Evolutionary conservation across 2,113 vertebrate species (phyloP), one percentile per base, ranked within the genome.

Genomic region (Engystomops pustulosus): DNA sequence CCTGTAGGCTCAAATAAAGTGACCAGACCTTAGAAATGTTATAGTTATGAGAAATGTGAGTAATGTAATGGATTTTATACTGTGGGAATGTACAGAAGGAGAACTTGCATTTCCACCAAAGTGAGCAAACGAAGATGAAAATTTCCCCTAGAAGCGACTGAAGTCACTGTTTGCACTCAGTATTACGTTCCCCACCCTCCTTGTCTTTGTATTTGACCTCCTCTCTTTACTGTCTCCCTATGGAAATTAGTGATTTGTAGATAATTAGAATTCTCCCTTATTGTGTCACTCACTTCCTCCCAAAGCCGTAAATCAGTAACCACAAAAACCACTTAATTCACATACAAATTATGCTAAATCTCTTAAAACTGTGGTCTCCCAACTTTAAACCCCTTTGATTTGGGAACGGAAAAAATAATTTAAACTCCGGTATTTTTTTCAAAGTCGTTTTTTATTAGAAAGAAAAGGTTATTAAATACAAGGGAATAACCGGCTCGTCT

Each of bases 371-470:
- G 32, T 72, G 80, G 36, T 82, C 58, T 82, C 20, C 34, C 36
- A 72, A 71, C 47, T 60, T 72, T 82, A 82, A 82, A 82, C 80
- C 80, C 14, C 9, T 25, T 55, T 82, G 49, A 72, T 82, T 82
- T 41, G 20, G 68, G 36, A 58, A 38, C 3, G 17, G 38, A 60
- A 71, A 53, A 51, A 27, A 53, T 82, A 15, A 82, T 72, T 72
- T 82, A 44, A 58, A 82, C 51, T 82, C 25, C 15, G 80, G 67
- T 58, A 82, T 82, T 82, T 82, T 67, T 38, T 82, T 82, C 36
- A 82, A 72, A 82, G 68, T 82, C 80, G 38, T 0, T 72, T 72
- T 82, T 82, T 82, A 82, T 82, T 82, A 82, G 80, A 72, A 82
- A 72, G 68, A 82, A 71, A n/a, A 71, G 80, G 80, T 82, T 82